Evolutionary conservation across 2,888 invertebrate genomes (phyloP).

Genomic region (Acrobasis repandana): DNA sequence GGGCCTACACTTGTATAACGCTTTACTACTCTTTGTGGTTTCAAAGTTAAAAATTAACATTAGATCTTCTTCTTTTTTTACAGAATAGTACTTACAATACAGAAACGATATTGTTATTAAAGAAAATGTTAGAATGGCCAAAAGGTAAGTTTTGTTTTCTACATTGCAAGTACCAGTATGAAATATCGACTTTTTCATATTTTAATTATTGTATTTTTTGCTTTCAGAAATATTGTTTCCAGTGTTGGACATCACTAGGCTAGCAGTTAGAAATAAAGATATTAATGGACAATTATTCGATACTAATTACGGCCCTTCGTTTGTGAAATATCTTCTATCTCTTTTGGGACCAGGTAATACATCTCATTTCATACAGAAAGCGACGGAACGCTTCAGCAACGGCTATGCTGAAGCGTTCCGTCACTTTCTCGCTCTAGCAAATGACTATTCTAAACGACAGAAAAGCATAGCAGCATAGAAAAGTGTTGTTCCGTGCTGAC

Average conservation of each 20-base stretch:
- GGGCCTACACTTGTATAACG: too few relatives aligned
- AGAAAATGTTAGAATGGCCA: conserved; percentile 87
- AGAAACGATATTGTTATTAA: conserved; percentile 81
- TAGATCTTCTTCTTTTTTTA: conserved; percentile 40
- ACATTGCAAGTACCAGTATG: background rate
- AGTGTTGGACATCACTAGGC: conserved; percentile 92
- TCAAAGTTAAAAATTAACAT: too few relatives aligned
- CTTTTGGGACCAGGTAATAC: conserved; percentile 61
- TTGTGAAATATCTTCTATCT: conserved; percentile 63
- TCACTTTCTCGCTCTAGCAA: too few relatives aligned
- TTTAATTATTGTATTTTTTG: conserved; percentile 19
- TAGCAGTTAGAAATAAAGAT: conserved; percentile 89
- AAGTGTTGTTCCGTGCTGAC: too few relatives aligned
- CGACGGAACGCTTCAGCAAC: too few relatives aligned
- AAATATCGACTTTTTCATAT: too few relatives aligned
- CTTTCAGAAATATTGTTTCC: conserved; percentile 91
- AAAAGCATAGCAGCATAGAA: too few relatives aligned
- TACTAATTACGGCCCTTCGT: conserved; percentile 60
- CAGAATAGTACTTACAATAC: conserved; percentile 66
- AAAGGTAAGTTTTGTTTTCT: conserved; percentile 73
- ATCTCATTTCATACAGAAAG: background rate
- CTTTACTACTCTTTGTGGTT: too few relatives aligned
- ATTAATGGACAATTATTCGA: conserved; percentile 77
- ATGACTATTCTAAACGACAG: too few relatives aligned
- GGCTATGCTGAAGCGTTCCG: too few relatives aligned